Base-by-base conservation (phyloP, 2,113 vertebrate genomes). In the Pholis gunnellus region DNA sequence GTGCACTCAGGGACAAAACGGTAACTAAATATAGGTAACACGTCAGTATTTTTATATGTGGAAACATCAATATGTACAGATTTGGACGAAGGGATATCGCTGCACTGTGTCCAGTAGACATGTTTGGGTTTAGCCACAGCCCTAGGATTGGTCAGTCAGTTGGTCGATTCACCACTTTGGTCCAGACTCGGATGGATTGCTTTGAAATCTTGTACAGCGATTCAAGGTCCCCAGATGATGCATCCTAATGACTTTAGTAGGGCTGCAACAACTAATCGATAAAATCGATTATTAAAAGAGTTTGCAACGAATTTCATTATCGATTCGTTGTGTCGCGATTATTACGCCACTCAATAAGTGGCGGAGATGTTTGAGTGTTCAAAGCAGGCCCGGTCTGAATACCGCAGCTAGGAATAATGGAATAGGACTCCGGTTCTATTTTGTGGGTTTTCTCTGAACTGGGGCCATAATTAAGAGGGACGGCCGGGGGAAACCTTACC, bases 11-110 rank as follows among this genome's bases (percentile, higher is more conserved):
- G 25, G 57, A 60, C 42, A n/a, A 27, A 63, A 68, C 1, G 9
- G 5, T 10, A 56, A 70, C 78, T 76, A 60, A 70, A 84, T 72
- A 61, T 70, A 84, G 66, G 63, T 22, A 38, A 42, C 9, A 54
- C 6, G 5, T 31, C 56, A 59, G 69, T 20, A 38, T 83, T 67
- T 64, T 31, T 78, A 71, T 27, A 52, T 36, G n/a, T 31, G 46
- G 25, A 40, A 72, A 56, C 50, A 59, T 34, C n/a, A 60, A 72
- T 61, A 46, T 71, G 6, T 69, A 29, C 17, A 60, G 18, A 29
- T 38, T 69, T 50, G 56, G 36, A 59, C 20, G 0, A 18, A 64
- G 15, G 20, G 27, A 42, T 42, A 52, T 44, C 2, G 13, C 57
- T 61, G 20, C 57, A 48, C 75, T 59, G 64, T 31, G 50, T 57